Base-by-base conservation (phyloP, 2,888 invertebrate species). In the Parnassius mnemosyne region DNA sequence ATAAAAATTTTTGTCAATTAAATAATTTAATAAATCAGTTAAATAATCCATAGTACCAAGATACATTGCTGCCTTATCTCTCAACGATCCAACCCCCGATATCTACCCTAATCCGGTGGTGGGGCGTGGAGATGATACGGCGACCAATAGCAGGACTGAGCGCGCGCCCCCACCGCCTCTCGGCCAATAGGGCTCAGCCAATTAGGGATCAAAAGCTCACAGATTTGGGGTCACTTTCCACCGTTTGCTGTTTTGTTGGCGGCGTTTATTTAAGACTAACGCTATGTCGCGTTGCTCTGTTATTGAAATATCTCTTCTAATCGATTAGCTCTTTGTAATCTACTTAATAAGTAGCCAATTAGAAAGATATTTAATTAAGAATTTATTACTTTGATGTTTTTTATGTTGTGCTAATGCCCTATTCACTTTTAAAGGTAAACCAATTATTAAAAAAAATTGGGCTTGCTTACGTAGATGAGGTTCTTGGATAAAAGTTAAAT, bases 161-260 rank as follows among this genome's bases (percentile, higher is more conserved):
- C 77, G 77, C 79, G 74, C 80, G 79, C 84, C 78, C 69, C 70
- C 65, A 65, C 61, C 55, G 46, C 60, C 55, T 66, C 62, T 71
- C 75, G 61, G 66, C 89, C 87, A 89, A 90, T 89, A 70, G 68
- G 64, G 62, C 65, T 3, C 2, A 79, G 68, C 81, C 84, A 86
- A 89, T 89, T 87, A 88, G 64, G 77, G 84, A 83, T 87, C 85
- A 85, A 83, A 84, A 80, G 81, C 75, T 72, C 66, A 75, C 78
- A 81, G 79, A 81, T 89, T 89, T 87, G 85, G 89, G 89, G 89
- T 87, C 85, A 78, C 81, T 81, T 86, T 81, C 74, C 74, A 72
- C 69, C 77, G 77, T 78, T 87, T 84, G 77, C 76, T 78, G 78
- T 74, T 79, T 80, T 81, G 73, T 73, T 67, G 49, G 55, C 54